Evolutionary conservation across 53 echinoderm and acorn worm species (phyloP), one percentile per base, ranked within the genome.

Genomic region (Stichopus horrens): DNA sequence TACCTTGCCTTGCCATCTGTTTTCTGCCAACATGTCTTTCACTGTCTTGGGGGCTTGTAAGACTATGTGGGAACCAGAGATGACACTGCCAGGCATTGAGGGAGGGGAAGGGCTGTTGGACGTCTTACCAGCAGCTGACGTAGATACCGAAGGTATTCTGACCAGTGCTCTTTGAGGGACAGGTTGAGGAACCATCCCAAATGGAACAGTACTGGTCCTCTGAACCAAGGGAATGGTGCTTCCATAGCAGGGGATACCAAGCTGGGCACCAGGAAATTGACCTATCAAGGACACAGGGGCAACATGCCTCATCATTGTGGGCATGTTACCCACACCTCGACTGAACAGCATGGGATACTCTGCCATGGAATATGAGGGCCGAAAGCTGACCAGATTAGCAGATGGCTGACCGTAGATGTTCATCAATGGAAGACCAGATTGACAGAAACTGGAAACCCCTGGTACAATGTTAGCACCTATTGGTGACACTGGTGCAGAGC

Each of bases 21-120:
- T 89, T 83, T 93, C 94, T 23, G 95, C 97, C 85, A 97, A 94
- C 82, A 95, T 97, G 86, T 97, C 97, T 91, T 95, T 95, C 19
- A 97, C 97, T 76, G 95, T 95, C 86, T 93, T 95, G 91, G 92
- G 92, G 73, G 86, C 77, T 73, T 82, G 83, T 65, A 67, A 56
- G 37, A 90, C 73, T 58, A 76, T 83, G 16, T 83, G 83, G 18
- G 83, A 19, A 51, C 71, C 19, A 18, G 71, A 71, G 18, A 7
- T 71, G 71, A 71, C 18, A 18, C 71, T 71, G 18, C 6, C 19
- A n/a, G 71, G 71, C 71, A 71, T 20, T 71, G 71, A 71, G 71
- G 71, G 19, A 0, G 71, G 19, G 71, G 5, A 71, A n/a, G 19
- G 1, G 7, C 71, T 20, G 19, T 71, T 71, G 19, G 71, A 20